Evolutionary conservation across 2,797 vertebrate genomes (phyloP), one percentile per base, ranked within the genome.

Genomic region (Hephaestus fuliginosus): DNA sequence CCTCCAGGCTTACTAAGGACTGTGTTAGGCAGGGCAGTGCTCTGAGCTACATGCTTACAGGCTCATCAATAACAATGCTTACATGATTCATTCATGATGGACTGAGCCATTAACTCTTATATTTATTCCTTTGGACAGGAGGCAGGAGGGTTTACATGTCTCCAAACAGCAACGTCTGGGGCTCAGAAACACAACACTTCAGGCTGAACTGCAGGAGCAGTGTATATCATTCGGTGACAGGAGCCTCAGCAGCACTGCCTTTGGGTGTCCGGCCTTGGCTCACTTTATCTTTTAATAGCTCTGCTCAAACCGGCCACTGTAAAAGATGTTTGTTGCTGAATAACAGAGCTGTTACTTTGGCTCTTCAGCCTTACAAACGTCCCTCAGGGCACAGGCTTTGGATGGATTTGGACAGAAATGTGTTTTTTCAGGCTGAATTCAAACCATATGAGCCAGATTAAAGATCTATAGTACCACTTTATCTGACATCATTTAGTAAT

Each of bases 241-340:
- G 51, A 48, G 22, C 64, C 8, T 49, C 25, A 25, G 52, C 12
- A 33, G 8, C 28, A 0, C n/a, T 49, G 68, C 67, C 71, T 62
- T 15, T 28, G 11, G 57, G 25, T 25, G 57, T 68, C 39, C 20
- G 14, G 70, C 43, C 49, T 49, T 20, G 25, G 55, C 46, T 76
- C 63, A 12, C 25, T 71, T 71, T 63, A 36, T 82, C n/a, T 9
- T 3, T 33, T 28, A 68, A 73, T 10, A 17, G n/a, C 39, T 70
- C 20, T 30, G 56, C 44, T 78, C 17, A 48, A 43, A 55, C 43
- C 8, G 1, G 17, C 1, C 36, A 33, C 61, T 51, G n/a, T 44
- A 62, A 49, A 74, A 22, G 57, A 33, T 17, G n/a, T 44, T n/a
- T 41, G 18, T 55, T 52, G 9, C n/a, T 48, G 11, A 36, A 36